A percentile compares a stretch with the other conserved stretches of the same genome.
Conservation (phyloP, 2,797 vertebrate genomes). For the Trachurus trachurus region DNA sequence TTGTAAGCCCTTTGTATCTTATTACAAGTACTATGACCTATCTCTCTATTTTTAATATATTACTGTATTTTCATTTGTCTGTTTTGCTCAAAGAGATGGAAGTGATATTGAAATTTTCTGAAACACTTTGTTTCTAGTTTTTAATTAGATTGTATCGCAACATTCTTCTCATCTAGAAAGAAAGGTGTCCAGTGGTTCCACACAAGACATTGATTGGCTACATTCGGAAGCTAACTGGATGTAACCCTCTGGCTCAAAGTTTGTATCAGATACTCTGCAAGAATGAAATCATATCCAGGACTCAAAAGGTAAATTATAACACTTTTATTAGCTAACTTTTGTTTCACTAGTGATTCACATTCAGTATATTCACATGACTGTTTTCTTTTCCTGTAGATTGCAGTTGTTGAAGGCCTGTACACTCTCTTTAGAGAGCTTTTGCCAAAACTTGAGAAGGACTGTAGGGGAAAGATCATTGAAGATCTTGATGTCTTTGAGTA, state of each 20-base stretch:
- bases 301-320: slow-evolving; percentile 65
- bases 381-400: slow-evolving; percentile 54
- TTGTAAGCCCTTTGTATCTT: slow-evolving; percentile 45
- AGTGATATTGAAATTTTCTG: not conserved
- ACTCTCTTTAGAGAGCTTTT: slow-evolving; percentile 72
- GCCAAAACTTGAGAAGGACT: slow-evolving; percentile 41
- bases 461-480: slow-evolving; percentile 54
- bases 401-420: slow-evolving; percentile 72
- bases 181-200: rapidly evolving
- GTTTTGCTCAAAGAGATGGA: not conserved
- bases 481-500: slow-evolving; percentile 75
- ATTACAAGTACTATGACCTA: not conserved
- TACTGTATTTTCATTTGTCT: not conserved
- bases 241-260: slow-evolving; percentile 69
- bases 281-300: slow-evolving; percentile 41
- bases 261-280: slow-evolving; percentile 58
- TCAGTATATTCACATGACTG: not conserved
- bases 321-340: not conserved
- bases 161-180: slow-evolving; percentile 24
- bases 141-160: not conserved
- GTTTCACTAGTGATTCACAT: not conserved
- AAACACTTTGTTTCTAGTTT: not conserved
- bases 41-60: not conserved
- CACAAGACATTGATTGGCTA: slow-evolving; percentile 47
- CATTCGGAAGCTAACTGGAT: slow-evolving; percentile 66